A percentile compares a stretch with the other conserved stretches of the same genome.
These are phyloP conservation scores for Ditylenchus weischeri DNA, from an alignment of 2,888 invertebrate species.

Conservation along the genomic window DNA sequence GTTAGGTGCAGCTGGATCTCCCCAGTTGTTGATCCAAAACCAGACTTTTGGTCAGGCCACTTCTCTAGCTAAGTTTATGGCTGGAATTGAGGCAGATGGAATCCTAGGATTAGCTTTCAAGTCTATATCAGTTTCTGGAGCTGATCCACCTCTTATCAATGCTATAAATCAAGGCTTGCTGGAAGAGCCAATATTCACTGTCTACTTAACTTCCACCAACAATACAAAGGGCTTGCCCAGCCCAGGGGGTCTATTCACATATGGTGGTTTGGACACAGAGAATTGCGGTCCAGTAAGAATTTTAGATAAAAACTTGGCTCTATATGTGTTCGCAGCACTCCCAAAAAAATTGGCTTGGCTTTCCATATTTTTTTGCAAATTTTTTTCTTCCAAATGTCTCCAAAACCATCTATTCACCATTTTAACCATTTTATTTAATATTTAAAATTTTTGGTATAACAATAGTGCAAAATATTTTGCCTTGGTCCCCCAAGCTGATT, in stretches of 20 bases:
- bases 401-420: no score
- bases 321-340: no score
- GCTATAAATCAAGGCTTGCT: conserved; percentile 43
- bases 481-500: no score
- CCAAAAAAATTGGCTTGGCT: no score
- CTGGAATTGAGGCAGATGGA: conserved; percentile 57
- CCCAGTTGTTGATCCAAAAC: conserved; percentile 57
- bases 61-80: conserved; percentile 63
- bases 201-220: conserved; percentile 21
- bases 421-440: no score
- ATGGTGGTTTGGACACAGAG: conserved; percentile 32
- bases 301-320: no score
- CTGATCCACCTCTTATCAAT: conserved; percentile 55
- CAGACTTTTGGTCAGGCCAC: conserved; percentile 64
- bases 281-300: conserved; percentile 11
- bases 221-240: not conserved
- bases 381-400: no score
- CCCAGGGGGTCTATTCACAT: conserved; percentile 43
- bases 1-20: conserved; percentile 41
- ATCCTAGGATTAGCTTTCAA: conserved; percentile 37
- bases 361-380: no score
- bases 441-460: no score
- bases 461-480: no score
- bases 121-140: conserved; percentile 61
- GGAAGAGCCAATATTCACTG: conserved; percentile 44